A percentile compares a stretch with the other conserved stretches of the same genome.
These are phyloP conservation scores for Puffinus mauretanicus DNA, from an alignment of 2,113 vertebrate genomes.

Conservation along the genomic window DNA sequence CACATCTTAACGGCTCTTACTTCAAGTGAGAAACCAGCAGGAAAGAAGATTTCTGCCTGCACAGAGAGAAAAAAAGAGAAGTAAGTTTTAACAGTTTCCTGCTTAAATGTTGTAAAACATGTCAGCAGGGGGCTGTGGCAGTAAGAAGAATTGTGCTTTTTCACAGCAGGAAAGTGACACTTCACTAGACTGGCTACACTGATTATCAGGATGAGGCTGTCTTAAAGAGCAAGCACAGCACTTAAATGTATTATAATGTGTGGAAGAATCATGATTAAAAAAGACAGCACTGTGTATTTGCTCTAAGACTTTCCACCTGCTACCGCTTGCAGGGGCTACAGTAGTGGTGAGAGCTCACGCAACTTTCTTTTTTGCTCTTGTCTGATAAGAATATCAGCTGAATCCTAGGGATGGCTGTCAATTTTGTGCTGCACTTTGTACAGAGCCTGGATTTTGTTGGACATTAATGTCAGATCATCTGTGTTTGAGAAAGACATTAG, in stretches of 20 bases:
- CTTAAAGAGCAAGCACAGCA: conserved; percentile 34
- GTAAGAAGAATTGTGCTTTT: conserved; percentile 4
- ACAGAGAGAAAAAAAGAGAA: conserved; percentile 37
- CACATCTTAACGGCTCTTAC: conserved; percentile 32
- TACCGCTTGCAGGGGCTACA: neutral
- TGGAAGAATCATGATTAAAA: neutral
- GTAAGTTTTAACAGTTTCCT: conserved; percentile 66
- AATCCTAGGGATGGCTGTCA: neutral
- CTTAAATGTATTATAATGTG: neutral
- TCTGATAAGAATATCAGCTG: neutral
- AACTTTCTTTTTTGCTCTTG: neutral
- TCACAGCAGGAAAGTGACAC: conserved; percentile 29
- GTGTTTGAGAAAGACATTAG: conserved; percentile 36
- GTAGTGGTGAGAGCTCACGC: neutral
- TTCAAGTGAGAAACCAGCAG: conserved; percentile 45
- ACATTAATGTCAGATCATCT: neutral
- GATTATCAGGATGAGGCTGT: conserved; percentile 9
- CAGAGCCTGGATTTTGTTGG: neutral
- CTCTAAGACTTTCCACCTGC: neutral
- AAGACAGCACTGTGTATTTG: neutral
- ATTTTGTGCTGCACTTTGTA: neutral
- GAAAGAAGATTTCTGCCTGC: conserved; percentile 51
- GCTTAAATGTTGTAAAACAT: conserved; percentile 59
- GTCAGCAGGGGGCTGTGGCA: conserved; percentile 44
- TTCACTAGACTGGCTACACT: conserved; percentile 3